Percentiles rank a stretch among this genome's conserved stretches.
phyloP scores from a whole-genome alignment of 2,113 vertebrate genomes.

The Phylloscopus whistleri region DNA sequence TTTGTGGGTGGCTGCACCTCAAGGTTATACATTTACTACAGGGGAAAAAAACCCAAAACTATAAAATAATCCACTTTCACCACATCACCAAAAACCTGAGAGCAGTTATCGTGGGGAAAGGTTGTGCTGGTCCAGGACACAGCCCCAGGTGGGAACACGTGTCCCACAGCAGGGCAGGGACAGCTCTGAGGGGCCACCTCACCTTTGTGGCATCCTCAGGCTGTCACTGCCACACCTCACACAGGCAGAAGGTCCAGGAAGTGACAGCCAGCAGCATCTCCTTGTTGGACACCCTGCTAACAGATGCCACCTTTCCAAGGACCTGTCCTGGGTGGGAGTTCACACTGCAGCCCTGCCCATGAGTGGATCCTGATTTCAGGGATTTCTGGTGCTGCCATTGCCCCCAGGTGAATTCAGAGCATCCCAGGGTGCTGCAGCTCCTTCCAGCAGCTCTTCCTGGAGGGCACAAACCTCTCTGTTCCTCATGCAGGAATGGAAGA shows the following conservation, averaged over 20 bases:
- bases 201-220: neutral
- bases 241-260: neutral
- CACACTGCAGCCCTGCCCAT: neutral
- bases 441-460: neutral
- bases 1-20: neutral
- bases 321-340: fast-evolving
- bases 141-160: fast-evolving
- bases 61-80: neutral
- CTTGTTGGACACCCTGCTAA: neutral
- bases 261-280: neutral
- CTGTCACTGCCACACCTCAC: neutral
- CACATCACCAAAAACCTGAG: neutral
- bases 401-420: neutral
- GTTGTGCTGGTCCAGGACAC: neutral
- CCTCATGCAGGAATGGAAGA: neutral
- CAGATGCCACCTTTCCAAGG: neutral
- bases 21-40: neutral
- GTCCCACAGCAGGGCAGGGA: neutral
- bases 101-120: neutral
- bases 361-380: neutral
- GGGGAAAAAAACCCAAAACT: neutral
- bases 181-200: neutral
- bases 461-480: neutral
- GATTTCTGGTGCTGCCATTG: neutral
- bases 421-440: neutral